These are phyloP conservation scores for Diadophis punctatus DNA, from an alignment of 2,113 vertebrate species.

Conservation along the genomic window DNA sequence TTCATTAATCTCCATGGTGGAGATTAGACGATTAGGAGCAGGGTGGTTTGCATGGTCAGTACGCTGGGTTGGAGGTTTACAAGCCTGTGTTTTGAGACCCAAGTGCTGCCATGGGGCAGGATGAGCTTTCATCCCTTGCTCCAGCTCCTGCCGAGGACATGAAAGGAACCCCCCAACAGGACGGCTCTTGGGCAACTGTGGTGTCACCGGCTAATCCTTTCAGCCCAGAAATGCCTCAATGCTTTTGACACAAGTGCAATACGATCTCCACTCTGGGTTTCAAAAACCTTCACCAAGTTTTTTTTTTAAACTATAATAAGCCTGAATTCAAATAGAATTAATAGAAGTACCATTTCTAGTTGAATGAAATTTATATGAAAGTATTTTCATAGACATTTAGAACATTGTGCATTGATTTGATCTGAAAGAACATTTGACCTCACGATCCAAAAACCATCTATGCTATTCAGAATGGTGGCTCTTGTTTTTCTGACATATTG, in stretches of 20 bases:
- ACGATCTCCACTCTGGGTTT: background rate
- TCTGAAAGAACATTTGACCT: constrained; percentile 17
- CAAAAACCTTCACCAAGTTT: background rate
- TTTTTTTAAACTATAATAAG: background rate
- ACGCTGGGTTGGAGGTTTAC: background rate
- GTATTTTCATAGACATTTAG: background rate
- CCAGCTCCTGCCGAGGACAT: background rate
- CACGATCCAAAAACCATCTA: background rate
- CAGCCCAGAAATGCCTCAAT: background rate
- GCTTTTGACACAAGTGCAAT: background rate
- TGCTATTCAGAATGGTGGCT: background rate
- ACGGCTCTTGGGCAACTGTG: background rate
- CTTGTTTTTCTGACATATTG: constrained; percentile 17
- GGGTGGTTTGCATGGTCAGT: background rate
- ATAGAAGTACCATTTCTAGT: background rate
- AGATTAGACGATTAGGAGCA: background rate
- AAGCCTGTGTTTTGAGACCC: background rate
- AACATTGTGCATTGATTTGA: constrained; percentile 6
- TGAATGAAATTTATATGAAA: background rate
- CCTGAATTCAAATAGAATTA: background rate
- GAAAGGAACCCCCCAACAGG: background rate
- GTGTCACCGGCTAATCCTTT: background rate
- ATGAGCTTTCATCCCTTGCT: background rate
- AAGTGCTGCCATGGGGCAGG: background rate
- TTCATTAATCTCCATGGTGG: background rate